Base-by-base conservation (phyloP, 1,140 invertebrate species). In the Ostrea edulis region DNA sequence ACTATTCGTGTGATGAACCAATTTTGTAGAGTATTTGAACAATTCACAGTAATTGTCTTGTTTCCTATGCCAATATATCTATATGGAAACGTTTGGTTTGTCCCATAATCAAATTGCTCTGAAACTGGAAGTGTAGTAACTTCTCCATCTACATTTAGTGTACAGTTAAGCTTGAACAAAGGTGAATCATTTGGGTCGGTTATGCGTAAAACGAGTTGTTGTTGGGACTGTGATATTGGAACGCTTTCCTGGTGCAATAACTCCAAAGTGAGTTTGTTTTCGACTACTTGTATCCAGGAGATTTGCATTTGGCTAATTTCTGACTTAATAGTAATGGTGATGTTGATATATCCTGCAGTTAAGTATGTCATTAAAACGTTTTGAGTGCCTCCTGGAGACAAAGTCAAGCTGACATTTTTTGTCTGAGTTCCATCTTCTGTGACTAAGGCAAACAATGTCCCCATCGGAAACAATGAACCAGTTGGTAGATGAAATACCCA, bases 31-130 rank as follows among this genome's bases (percentile, higher is more conserved):
- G 54, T 83, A n/a, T 87, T 83, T 8, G 54, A 62, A 65, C 86
- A 87, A 25, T 82, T 87, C 29, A 83, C 77, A 7, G 86, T 82
- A 5, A 87, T 22, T 7, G 86, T 87, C 20, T 87, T 87, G 81
- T 87, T 87, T 29, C 55, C 86, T 14, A 68, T 68, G 8, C 86
- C 86, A 51, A 65, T 5, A 22, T 82, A 87, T 44, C 53, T 29
- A n/a, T 87, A 82, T n/a, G 14, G 44, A 17, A 87, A 82, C 12
- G 86, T 87, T 20, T 55, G 25, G 35, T 87, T 87, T n/a, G 44
- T 58, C 20, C 86, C 81, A 44, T 65, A 62, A 55, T 20, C 52
- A 54, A 87, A 55, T 44, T 25, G 25, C 25, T 29, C 53, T 20
- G 51, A 12, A 35, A 82, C 9, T 22, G 51, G 14, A 25, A 82